Conservation (phyloP, 2,113 vertebrate genomes). For the Chloroceryle aenea region DNA sequence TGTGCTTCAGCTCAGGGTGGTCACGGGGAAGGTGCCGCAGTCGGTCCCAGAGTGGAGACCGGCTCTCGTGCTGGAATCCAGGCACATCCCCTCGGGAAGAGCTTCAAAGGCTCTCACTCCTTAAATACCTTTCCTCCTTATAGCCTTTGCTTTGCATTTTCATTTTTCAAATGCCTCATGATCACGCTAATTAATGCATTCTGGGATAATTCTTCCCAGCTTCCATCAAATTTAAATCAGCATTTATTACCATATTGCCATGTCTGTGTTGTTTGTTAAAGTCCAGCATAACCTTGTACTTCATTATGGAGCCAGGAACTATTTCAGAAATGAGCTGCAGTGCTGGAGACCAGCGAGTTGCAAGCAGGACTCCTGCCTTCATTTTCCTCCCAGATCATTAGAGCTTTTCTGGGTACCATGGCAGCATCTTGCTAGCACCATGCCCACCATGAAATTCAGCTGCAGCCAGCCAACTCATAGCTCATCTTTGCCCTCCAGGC, state of each 20-base stretch:
- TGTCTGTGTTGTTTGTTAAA: not conserved
- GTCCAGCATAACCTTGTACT: not conserved
- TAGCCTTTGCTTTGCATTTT: not conserved
- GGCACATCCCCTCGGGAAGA: not conserved
- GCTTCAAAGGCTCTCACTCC: not conserved
- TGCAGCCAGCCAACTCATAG: not conserved
- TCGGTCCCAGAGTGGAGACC: fast-evolving
- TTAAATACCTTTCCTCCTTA: not conserved
- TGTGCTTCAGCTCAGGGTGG: not conserved
- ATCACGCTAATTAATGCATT: slow-evolving; percentile 16
- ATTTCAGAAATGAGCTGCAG: not conserved
- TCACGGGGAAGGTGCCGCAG: not conserved
- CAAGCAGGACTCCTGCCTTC: not conserved
- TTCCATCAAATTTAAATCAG: not conserved
- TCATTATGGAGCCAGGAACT: not conserved
- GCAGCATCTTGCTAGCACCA: not conserved
- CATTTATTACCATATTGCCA: not conserved
- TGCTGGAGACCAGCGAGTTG: not conserved
- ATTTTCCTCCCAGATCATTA: not conserved
- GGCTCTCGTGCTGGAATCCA: fast-evolving
- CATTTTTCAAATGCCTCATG: not conserved
- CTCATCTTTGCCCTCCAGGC: fast-evolving
- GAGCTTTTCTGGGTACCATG: not conserved
- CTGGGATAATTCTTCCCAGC: not conserved
- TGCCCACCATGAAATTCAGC: not conserved